Percentiles rank a stretch among this genome's conserved stretches.
These are phyloP conservation scores for Tachystola acroxantha DNA, from an alignment of 2,888 invertebrate species.

Conservation along the genomic window DNA sequence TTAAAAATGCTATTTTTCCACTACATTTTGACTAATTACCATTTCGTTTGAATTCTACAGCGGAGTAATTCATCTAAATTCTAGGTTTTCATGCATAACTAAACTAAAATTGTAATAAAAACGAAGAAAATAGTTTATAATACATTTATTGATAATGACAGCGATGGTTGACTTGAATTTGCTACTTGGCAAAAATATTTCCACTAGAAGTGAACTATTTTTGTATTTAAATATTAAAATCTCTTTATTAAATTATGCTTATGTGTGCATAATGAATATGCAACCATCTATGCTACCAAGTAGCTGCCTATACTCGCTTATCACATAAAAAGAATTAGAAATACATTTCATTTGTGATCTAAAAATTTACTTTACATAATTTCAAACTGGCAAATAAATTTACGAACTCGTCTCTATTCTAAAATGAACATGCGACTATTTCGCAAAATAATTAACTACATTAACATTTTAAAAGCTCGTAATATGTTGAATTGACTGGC, in stretches of 20 bases:
- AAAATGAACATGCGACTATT: conserved; percentile 49
- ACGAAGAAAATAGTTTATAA: conserved; percentile 54
- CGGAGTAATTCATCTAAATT: no score
- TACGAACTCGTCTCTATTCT: conserved; percentile 40
- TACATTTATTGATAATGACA: conserved; percentile 78
- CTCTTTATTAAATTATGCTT: conserved; percentile 65
- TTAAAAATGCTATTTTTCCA: no score
- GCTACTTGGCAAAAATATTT: conserved; percentile 78
- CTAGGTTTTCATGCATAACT: background rate
- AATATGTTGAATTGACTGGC: conserved; percentile 58
- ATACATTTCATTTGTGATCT: conserved; percentile 64
- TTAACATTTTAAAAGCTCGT: conserved; percentile 58
- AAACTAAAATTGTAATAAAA: conserved; percentile 31
- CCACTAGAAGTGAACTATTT: conserved; percentile 73
- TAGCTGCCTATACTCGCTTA: conserved; percentile 62
- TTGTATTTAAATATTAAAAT: conserved; percentile 73
- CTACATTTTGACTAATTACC: no score
- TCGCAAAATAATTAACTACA: conserved; percentile 36
- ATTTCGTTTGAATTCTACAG: no score
- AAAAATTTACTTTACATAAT: conserved; percentile 50
- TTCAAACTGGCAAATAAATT: conserved; percentile 59
- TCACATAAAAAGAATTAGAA: conserved; percentile 59
- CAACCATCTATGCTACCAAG: conserved; percentile 66
- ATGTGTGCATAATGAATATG: conserved; percentile 61
- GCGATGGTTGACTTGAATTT: conserved; percentile 75